Conservation (phyloP, 2,888 invertebrate species). For the Ichneumoninae sp. region DNA sequence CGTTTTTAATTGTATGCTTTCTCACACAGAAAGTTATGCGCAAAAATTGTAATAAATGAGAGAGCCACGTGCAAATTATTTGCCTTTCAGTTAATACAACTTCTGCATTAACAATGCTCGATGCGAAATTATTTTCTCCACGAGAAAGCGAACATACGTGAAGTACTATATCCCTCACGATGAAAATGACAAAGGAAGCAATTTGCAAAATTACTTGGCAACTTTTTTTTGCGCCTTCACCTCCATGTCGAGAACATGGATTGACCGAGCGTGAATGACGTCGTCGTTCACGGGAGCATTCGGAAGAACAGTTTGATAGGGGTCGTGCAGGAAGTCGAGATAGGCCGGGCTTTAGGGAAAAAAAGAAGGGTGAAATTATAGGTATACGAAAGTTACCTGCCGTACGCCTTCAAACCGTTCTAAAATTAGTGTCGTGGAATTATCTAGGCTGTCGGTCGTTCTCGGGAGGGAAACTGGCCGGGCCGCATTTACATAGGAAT, state of each 20-base stretch:
- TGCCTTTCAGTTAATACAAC: no score
- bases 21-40: no score
- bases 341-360: neutral
- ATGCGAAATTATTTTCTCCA: neutral
- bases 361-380: conserved; percentile 39
- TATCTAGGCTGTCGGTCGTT: conserved; percentile 68
- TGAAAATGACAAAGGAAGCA: neutral
- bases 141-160: neutral
- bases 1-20: no score
- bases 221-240: neutral
- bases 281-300: no score
- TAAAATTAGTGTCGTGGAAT: conserved; percentile 74
- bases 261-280: no score
- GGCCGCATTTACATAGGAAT: conserved; percentile 77
- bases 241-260: no score
- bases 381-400: conserved; percentile 26
- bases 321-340: conserved; percentile 11
- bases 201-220: neutral
- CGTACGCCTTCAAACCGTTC: conserved; percentile 57
- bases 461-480: conserved; percentile 36
- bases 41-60: no score
- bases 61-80: no score
- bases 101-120: no score
- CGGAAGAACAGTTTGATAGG: no score
- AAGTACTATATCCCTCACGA: neutral